Evolutionary conservation across 2,113 vertebrate species (phyloP).

Genomic region (Ursus arctos): DNA sequence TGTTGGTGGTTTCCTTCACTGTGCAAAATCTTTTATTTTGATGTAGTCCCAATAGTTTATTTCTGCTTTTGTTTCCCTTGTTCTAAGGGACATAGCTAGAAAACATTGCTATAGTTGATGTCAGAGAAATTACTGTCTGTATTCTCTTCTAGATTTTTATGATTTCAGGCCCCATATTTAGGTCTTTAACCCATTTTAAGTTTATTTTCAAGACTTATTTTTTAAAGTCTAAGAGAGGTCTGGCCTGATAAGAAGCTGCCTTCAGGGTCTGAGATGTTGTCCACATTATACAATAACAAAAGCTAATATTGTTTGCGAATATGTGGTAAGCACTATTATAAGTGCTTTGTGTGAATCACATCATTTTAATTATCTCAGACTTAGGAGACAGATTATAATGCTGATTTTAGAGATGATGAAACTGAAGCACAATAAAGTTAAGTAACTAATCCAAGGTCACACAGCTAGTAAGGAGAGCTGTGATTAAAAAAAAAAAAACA

Average conservation of each 20-base stretch:
- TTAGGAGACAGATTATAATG: neutral
- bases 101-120: neutral
- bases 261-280: neutral
- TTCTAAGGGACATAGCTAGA: neutral
- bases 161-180: neutral
- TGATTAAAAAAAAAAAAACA: neutral
- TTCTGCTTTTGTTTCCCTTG: neutral
- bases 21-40: neutral
- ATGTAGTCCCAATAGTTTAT: neutral
- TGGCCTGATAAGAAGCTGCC: neutral
- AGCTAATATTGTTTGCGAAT: neutral
- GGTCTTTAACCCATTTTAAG: neutral
- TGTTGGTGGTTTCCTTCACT: neutral
- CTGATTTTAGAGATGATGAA: neutral
- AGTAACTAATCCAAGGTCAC: neutral
- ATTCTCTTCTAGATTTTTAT: neutral
- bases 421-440: conserved; percentile 5
- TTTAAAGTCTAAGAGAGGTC: neutral
- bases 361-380: neutral
- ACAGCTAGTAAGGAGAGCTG: neutral
- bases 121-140: neutral
- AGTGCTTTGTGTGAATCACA: conserved; percentile 1
- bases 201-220: neutral
- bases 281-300: neutral
- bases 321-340: neutral